A percentile compares a stretch with the other conserved stretches of the same genome.
Conservation (phyloP, 2,113 vertebrate species). For the Carlito syrichta region DNA sequence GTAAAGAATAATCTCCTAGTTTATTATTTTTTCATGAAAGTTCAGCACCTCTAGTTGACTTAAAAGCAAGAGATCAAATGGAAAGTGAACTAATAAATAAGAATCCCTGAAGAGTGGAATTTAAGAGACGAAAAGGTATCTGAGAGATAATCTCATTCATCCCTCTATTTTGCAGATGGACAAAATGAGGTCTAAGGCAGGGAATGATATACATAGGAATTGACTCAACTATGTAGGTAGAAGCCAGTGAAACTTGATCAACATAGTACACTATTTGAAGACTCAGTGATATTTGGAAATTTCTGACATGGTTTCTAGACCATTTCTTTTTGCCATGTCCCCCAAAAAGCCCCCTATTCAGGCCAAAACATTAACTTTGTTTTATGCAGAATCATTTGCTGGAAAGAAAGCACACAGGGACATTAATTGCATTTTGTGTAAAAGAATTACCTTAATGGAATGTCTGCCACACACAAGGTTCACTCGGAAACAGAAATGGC, state of each 20-base stretch:
- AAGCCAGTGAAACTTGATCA: slow-evolving; percentile 24
- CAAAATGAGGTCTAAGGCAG: not conserved
- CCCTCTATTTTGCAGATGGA: not conserved
- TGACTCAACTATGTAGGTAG: not conserved
- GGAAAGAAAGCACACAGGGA: slow-evolving; percentile 35
- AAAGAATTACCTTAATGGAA: slow-evolving; percentile 66
- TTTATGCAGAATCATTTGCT: slow-evolving; percentile 48
- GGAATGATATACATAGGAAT: not conserved
- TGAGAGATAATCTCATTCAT: not conserved
- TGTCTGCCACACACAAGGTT: slow-evolving; percentile 24
- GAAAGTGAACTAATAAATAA: slow-evolving; percentile 27
- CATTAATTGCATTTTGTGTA: slow-evolving; percentile 58
- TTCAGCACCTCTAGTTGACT: not conserved
- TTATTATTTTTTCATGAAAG: slow-evolving; percentile 18
- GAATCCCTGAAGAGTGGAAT: not conserved
- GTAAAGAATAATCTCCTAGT: not conserved
- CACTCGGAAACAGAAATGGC: slow-evolving; percentile 35
- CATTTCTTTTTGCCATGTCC: slow-evolving; percentile 3
- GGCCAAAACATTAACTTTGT: slow-evolving; percentile 37
- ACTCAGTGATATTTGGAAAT: slow-evolving; percentile 32
- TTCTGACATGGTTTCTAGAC: slow-evolving; percentile 42
- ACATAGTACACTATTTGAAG: not conserved
- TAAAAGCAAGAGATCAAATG: not conserved
- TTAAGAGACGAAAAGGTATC: not conserved
- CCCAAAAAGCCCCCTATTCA: slow-evolving; percentile 1